These are phyloP conservation scores for Hepsetus odoe DNA, from an alignment of 2,113 vertebrate species.

Conservation along the genomic window DNA sequence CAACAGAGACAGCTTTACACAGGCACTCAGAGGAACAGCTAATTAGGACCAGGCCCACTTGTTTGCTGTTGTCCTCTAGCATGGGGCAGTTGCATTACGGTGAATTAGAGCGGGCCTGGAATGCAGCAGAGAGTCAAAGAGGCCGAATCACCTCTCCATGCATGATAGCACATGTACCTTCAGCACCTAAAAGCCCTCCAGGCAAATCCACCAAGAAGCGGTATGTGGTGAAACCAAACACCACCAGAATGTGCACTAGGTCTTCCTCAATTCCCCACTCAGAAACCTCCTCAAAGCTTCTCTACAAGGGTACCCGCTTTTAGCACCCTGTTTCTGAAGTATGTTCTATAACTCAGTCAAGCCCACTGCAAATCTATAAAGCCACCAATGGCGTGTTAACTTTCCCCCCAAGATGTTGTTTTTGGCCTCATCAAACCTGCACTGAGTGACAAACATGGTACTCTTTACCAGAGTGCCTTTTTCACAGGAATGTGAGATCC, in stretches of 20 bases:
- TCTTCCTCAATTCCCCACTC: conserved; percentile 20
- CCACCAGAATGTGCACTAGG: conserved; percentile 21
- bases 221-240: conserved; percentile 31
- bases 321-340: conserved; percentile 29
- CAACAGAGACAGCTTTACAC: conserved; percentile 53
- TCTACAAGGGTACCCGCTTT: conserved; percentile 29
- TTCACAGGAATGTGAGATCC: conserved; percentile 34
- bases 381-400: conserved; percentile 38
- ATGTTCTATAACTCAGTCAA: conserved; percentile 43
- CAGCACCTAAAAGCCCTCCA: conserved; percentile 11
- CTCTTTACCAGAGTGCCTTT: conserved; percentile 37
- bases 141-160: conserved; percentile 14
- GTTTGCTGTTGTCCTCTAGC: conserved; percentile 57
- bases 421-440: conserved; percentile 41
- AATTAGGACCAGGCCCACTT: conserved; percentile 66
- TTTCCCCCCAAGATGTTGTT: conserved; percentile 43
- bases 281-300: conserved; percentile 43
- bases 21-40: conserved; percentile 53
- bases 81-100: conserved; percentile 47
- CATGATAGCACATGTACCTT: conserved; percentile 5
- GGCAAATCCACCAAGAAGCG: conserved; percentile 28
- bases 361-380: conserved; percentile 44
- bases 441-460: conserved; percentile 55
- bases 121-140: conserved; percentile 3
- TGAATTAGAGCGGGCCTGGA: conserved; percentile 22